Conservation (phyloP, 2,888 invertebrate species). For the Orthosia incerta region DNA sequence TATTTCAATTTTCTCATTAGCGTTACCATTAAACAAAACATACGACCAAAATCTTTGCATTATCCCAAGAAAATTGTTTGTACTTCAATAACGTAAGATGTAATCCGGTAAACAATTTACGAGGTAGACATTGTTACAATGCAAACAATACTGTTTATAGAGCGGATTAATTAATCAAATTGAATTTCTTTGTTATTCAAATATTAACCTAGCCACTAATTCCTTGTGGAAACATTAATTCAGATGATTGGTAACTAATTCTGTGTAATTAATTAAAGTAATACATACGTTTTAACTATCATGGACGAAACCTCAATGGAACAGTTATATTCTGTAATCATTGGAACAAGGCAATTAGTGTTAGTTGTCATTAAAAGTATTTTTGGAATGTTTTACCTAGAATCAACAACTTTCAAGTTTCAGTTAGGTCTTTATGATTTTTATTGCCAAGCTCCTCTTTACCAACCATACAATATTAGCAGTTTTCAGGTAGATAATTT, state of each 20-base stretch:
- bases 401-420: too few species aligned
- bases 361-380: not conserved
- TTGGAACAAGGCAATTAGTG: constrained; percentile 10
- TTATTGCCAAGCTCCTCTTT: too few species aligned
- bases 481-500: too few species aligned
- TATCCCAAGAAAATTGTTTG: constrained; percentile 9
- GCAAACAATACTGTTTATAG: constrained; percentile 27
- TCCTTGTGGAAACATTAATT: constrained; percentile 63
- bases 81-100: constrained; percentile 25
- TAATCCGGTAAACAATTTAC: constrained; percentile 46
- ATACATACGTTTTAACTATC: constrained; percentile 28
- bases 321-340: constrained; percentile 1
- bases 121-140: constrained; percentile 35
- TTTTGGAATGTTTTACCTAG: too few species aligned
- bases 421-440: too few species aligned
- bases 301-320: constrained; percentile 22
- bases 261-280: constrained; percentile 55
- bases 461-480: too few species aligned
- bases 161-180: constrained; percentile 63
- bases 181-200: constrained; percentile 62
- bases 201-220: constrained; percentile 57
- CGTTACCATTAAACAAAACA: not conserved
- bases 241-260: constrained; percentile 54
- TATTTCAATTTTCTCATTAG: not conserved
- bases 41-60: not conserved